Conservation (phyloP, 2,888 invertebrate species). For the Stenolophus ochropezus region DNA sequence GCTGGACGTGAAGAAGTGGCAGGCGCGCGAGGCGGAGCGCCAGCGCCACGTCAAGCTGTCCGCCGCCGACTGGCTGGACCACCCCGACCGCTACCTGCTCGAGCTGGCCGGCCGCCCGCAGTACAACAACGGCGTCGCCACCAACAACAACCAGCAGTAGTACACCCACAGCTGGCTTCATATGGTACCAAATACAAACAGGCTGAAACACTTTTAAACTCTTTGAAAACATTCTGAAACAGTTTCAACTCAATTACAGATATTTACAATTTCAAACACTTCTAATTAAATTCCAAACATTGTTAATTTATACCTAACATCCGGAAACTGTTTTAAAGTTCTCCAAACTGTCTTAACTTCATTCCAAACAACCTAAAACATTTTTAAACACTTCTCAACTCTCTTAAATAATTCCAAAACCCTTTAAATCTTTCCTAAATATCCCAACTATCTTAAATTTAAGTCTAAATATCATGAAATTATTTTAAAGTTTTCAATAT, state of each 20-base stretch:
- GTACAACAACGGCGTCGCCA: conserved; percentile 77
- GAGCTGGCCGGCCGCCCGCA: conserved; percentile 90
- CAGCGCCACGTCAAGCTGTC: conserved; percentile 90
- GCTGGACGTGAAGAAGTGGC: conserved; percentile 88
- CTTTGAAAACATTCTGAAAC: too few species aligned
- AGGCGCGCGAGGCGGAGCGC: conserved; percentile 90
- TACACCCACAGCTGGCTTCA: neutral
- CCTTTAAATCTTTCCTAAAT: neutral
- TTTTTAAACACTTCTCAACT: neutral
- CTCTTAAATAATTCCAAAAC: neutral
- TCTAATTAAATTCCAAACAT: too few species aligned
- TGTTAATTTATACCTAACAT: neutral
- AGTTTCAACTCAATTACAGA: too few species aligned
- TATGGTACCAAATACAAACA: neutral
- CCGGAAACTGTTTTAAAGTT: neutral
- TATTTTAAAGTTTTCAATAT: too few species aligned
- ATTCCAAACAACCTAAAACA: neutral
- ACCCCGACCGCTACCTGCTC: conserved; percentile 93
- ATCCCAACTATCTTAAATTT: too few species aligned
- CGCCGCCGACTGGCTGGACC: conserved; percentile 95
- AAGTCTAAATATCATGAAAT: too few species aligned
- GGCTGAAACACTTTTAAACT: too few species aligned
- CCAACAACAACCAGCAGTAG: neutral
- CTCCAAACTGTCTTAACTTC: neutral
- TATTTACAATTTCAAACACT: too few species aligned